phyloP scores from a whole-genome alignment of 2,797 vertebrate species.

The Enteromius paludinosus region DNA sequence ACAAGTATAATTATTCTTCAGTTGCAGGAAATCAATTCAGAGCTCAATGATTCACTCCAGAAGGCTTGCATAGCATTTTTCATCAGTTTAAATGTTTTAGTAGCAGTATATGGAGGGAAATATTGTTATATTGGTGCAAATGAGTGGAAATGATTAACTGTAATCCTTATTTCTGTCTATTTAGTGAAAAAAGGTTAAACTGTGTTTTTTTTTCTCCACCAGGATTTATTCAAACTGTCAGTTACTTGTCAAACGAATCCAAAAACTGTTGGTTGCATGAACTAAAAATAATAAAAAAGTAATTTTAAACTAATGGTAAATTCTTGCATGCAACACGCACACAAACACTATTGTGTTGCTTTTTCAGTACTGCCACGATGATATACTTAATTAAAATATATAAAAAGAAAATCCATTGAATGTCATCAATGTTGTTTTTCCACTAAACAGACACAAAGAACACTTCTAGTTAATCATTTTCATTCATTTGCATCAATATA shows the following conservation, averaged over 20 bases:
- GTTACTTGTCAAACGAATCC: no score
- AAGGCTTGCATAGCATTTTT: background rate
- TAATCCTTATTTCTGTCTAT: background rate
- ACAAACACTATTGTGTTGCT: background rate
- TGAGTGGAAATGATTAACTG: background rate
- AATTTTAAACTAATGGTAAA: background rate
- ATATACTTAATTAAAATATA: background rate
- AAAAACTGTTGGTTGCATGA: background rate
- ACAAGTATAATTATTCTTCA: background rate
- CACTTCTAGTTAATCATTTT: background rate
- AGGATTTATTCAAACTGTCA: no score
- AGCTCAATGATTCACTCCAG: background rate
- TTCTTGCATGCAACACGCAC: background rate
- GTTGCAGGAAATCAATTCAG: background rate
- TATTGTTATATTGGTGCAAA: background rate
- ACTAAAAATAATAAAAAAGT: background rate
- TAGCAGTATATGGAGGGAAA: background rate
- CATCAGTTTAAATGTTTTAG: background rate
- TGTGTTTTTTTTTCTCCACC: no score
- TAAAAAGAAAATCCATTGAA: background rate
- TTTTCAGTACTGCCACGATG: background rate
- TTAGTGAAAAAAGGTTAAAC: background rate
- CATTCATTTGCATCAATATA: background rate
- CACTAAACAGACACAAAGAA: background rate
- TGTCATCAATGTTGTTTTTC: background rate